Conservation (phyloP, 2,888 invertebrate species). For the Machimus atricapillus region DNA sequence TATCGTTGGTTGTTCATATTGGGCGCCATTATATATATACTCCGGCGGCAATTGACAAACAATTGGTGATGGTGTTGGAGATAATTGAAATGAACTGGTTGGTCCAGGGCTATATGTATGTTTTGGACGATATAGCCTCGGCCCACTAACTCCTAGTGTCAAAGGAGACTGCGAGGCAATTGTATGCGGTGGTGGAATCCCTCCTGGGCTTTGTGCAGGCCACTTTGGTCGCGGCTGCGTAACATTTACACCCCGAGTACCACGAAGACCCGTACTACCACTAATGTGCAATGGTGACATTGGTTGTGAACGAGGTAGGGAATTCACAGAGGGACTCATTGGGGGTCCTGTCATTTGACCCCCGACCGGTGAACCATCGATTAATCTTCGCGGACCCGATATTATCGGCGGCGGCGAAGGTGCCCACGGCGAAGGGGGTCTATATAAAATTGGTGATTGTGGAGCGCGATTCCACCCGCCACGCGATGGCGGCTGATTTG, state of each 20-base stretch:
- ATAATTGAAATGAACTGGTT: constrained; percentile 61
- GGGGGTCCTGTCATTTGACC: constrained; percentile 49
- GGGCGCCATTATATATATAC: constrained; percentile 62
- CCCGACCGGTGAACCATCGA: constrained; percentile 18
- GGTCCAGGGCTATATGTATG: constrained; percentile 55
- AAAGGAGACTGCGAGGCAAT: constrained; percentile 53
- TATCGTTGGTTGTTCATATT: constrained; percentile 44
- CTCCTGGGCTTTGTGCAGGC: constrained; percentile 59
- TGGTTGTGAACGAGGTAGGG: constrained; percentile 54
- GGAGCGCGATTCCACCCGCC: constrained; percentile 61
- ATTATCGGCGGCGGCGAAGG: constrained; percentile 78
- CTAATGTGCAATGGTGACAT: constrained; percentile 66
- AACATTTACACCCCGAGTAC: constrained; percentile 62
- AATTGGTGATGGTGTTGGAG: constrained; percentile 68
- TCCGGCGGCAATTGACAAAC: constrained; percentile 69
- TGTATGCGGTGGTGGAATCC: constrained; percentile 54
- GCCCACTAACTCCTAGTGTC: constrained; percentile 53
- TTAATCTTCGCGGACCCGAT: constrained; percentile 65
- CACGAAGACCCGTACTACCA: constrained; percentile 61
- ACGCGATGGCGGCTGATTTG: constrained; percentile 53
- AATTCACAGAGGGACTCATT: constrained; percentile 49
- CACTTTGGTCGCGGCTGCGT: constrained; percentile 74
- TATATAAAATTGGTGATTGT: constrained; percentile 72
- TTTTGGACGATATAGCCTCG: constrained; percentile 63
- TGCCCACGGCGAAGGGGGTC: constrained; percentile 78